phyloP scores from a whole-genome alignment of 2,888 invertebrate species.

The Dermolepida albohirtum region DNA sequence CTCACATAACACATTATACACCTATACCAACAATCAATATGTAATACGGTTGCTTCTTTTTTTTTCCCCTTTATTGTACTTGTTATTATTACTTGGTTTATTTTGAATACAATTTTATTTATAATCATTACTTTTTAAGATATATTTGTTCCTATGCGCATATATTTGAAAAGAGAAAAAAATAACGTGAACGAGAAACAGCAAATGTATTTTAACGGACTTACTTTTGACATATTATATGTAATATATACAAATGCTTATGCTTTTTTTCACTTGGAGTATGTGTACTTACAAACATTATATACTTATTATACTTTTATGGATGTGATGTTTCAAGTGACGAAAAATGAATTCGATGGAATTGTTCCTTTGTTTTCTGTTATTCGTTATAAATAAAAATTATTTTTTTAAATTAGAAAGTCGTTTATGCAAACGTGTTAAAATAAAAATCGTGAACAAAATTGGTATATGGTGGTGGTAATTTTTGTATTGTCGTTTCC shows the following conservation, averaged over 20 bases:
- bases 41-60: slow-evolving; percentile 30
- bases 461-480: too few relatives aligned
- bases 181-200: not conserved
- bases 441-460: too few relatives aligned
- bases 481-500: too few relatives aligned
- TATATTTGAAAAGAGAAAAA: not conserved
- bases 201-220: too few relatives aligned
- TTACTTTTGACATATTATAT: too few relatives aligned
- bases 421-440: slow-evolving; percentile 3
- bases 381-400: slow-evolving; percentile 22
- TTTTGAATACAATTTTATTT: slow-evolving; percentile 38
- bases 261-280: too few relatives aligned
- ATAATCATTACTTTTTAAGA: slow-evolving; percentile 22
- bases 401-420: slow-evolving; percentile 31
- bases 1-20: slow-evolving; percentile 3
- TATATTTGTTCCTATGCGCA: not conserved
- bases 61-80: slow-evolving; percentile 4
- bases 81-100: slow-evolving; percentile 35
- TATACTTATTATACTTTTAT: not conserved
- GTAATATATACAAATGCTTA: too few relatives aligned
- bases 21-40: slow-evolving; percentile 12
- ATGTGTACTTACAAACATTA: too few relatives aligned
- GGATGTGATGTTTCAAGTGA: not conserved
- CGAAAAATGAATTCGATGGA: not conserved
- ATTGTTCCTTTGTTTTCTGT: slow-evolving; percentile 20